Evolutionary conservation across 2,797 vertebrate species (phyloP).

Genomic region (Morelia viridis): DNA sequence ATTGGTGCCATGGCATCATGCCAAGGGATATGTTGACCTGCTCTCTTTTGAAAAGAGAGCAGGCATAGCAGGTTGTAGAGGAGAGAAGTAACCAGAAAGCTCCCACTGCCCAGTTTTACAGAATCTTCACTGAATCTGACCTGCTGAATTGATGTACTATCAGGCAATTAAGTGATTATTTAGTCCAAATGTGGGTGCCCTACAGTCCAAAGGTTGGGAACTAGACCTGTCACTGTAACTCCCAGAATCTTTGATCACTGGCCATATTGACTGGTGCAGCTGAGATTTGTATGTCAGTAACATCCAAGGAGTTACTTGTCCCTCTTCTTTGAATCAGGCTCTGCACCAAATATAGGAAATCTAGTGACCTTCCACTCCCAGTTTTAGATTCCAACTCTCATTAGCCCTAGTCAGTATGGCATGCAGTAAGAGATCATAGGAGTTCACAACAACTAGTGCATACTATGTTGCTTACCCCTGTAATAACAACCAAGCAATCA

Average conservation of each 20-base stretch:
- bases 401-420: neutral
- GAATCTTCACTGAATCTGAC: neutral
- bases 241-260: neutral
- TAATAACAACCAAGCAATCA: rapidly evolving
- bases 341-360: neutral
- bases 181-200: neutral
- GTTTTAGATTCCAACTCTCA: neutral
- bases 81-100: neutral
- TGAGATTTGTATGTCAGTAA: neutral
- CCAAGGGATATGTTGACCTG: neutral
- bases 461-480: neutral
- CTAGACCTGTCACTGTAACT: neutral
- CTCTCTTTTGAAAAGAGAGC: neutral
- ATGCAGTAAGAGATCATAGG: neutral
- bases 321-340: neutral
- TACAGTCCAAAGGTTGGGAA: neutral
- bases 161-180: slow-evolving; percentile 5
- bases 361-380: neutral
- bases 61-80: neutral
- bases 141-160: neutral
- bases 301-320: neutral
- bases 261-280: neutral
- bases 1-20: neutral
- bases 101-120: neutral
- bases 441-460: neutral